phyloP scores from a whole-genome alignment of 2,113 vertebrate genomes.

The Microtus ochrogaster region DNA sequence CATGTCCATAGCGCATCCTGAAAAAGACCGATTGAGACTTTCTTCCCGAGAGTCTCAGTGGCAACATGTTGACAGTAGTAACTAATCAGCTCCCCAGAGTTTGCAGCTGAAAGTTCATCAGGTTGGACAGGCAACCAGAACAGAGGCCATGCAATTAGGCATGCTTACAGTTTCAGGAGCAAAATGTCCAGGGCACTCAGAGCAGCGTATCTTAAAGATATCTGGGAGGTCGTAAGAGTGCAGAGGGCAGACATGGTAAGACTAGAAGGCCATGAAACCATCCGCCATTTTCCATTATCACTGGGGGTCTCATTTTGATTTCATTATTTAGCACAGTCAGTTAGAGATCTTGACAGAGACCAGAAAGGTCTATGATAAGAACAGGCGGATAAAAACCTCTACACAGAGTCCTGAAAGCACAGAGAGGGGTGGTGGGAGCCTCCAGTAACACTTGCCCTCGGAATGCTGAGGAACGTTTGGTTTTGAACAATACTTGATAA shows the following conservation, averaged over 20 bases:
- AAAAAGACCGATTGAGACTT: not conserved
- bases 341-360: not conserved
- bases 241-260: not conserved
- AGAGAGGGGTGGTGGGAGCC: no score
- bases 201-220: not conserved
- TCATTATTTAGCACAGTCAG: not conserved
- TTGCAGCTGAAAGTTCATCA: not conserved
- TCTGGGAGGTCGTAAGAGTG: not conserved
- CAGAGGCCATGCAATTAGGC: not conserved
- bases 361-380: not conserved
- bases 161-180: not conserved
- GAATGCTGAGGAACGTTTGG: not conserved
- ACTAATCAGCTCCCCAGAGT: not conserved
- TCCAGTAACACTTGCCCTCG: not conserved
- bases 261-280: not conserved
- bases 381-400: not conserved
- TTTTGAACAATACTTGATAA: not conserved
- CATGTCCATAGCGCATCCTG: not conserved
- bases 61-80: not conserved
- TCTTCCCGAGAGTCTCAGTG: not conserved
- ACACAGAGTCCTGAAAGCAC: fast-evolving
- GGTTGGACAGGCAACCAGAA: not conserved
- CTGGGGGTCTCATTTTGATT: no score
- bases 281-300: not conserved
- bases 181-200: not conserved